Evolutionary conservation across 2,113 vertebrate species (phyloP).

Genomic region (Shinisaurus crocodilurus): DNA sequence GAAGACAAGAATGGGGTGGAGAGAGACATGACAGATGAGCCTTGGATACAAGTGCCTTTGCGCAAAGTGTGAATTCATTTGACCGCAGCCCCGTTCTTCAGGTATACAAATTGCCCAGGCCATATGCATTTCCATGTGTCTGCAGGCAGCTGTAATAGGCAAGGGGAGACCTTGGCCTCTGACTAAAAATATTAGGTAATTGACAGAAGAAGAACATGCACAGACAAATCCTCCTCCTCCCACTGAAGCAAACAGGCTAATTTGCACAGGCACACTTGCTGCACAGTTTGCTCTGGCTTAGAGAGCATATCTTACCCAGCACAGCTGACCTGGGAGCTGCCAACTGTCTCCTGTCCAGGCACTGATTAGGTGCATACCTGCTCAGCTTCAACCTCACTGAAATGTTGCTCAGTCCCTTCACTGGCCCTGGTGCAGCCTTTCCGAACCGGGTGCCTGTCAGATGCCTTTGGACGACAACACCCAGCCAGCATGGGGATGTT

Average conservation of each 20-base stretch:
- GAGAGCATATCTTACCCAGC: not conserved
- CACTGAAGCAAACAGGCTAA: too few species aligned
- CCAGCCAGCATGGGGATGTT: too few species aligned
- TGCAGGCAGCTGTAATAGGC: not conserved
- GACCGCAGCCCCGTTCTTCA: not conserved
- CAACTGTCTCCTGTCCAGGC: not conserved
- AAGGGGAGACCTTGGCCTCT: not conserved
- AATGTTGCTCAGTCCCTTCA: not conserved
- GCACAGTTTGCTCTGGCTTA: too few species aligned
- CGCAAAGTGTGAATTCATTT: not conserved
- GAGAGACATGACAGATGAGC: not conserved
- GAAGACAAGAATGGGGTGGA: not conserved
- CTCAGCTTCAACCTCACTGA: not conserved
- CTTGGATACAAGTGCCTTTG: too few species aligned
- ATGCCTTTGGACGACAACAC: too few species aligned
- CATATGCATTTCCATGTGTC: not conserved
- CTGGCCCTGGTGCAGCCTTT: too few species aligned
- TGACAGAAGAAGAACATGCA: not conserved
- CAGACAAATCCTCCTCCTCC: not conserved
- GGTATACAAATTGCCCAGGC: too few species aligned
- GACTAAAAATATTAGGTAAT: not conserved
- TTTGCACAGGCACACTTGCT: not conserved
- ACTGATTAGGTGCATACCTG: not conserved
- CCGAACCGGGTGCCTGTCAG: too few species aligned
- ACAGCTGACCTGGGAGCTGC: not conserved